A percentile compares a stretch with the other conserved stretches of the same genome.
Evolutionary conservation across 2,797 vertebrate species (phyloP).

Genomic region (Coregonus suidteri): DNA sequence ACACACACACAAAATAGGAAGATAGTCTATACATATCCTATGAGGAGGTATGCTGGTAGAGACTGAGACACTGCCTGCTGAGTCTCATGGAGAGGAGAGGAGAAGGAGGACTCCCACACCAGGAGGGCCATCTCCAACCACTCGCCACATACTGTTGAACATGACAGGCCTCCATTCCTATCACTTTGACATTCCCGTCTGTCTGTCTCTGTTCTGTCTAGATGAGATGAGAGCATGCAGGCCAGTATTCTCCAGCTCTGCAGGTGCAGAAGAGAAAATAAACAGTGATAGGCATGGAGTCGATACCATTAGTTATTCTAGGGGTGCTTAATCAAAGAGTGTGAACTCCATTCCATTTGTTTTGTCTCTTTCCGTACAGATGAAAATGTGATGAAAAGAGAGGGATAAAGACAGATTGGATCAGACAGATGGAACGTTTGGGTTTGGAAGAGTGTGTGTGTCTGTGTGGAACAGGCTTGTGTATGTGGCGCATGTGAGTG

Average conservation of each 20-base stretch:
- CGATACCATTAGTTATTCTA: neutral
- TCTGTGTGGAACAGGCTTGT: neutral
- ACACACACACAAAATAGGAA: slow-evolving; percentile 8
- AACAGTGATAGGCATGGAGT: neutral
- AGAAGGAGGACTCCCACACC: neutral
- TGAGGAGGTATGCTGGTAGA: neutral
- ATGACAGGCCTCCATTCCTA: neutral
- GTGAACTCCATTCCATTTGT: neutral
- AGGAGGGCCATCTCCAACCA: neutral
- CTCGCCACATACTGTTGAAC: neutral
- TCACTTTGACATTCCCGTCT: slow-evolving; percentile 7
- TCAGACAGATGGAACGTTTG: neutral
- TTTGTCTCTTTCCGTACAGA: neutral
- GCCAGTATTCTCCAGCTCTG: no score
- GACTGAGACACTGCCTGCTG: slow-evolving; percentile 10
- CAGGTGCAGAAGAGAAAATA: neutral
- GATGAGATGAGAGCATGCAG: neutral
- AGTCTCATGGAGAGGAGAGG: neutral
- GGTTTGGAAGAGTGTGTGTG: neutral
- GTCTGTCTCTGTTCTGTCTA: slow-evolving; percentile 15
- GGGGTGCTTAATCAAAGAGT: neutral
- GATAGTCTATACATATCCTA: no score
- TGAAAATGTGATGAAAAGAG: neutral
- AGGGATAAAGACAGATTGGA: neutral
- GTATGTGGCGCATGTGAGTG: neutral